These are phyloP conservation scores for Stictonetta naevosa DNA, from an alignment of 2,113 vertebrate species.

Conservation along the genomic window DNA sequence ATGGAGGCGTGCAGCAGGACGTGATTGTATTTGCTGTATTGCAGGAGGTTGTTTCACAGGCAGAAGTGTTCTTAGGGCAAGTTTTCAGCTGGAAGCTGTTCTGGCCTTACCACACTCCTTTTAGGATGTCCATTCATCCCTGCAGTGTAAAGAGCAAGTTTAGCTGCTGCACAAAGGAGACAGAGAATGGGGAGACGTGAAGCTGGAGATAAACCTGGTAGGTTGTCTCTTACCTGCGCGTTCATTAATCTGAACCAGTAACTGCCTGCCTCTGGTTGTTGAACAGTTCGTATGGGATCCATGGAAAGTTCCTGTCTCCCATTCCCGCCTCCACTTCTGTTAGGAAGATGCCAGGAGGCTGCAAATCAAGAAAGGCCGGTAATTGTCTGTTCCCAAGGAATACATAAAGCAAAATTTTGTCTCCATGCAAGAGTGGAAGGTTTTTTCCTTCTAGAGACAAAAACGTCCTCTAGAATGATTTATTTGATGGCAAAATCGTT, in stretches of 20 bases:
- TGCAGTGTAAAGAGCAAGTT: background rate
- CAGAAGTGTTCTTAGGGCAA: background rate
- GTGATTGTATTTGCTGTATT: background rate
- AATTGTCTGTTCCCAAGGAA: background rate
- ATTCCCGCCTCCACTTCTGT: background rate
- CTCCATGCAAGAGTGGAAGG: background rate
- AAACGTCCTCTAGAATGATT: background rate
- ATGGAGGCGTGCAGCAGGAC: background rate
- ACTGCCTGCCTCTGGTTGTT: background rate
- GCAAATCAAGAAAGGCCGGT: background rate
- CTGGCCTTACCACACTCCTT: background rate
- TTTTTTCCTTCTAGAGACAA: background rate
- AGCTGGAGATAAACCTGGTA: background rate
- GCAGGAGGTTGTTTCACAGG: background rate
- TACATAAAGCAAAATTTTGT: background rate
- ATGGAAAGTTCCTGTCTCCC: accelerated
- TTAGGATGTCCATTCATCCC: background rate
- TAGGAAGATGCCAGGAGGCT: background rate
- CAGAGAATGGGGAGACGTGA: background rate
- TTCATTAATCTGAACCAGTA: background rate
- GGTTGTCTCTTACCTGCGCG: background rate
- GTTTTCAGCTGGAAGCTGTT: background rate
- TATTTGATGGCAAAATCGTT: background rate
- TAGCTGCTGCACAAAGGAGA: background rate
- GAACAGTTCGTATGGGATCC: background rate